Base-by-base conservation (phyloP, 1,140 invertebrate genomes). In the Sweltsa coloradensis region DNA sequence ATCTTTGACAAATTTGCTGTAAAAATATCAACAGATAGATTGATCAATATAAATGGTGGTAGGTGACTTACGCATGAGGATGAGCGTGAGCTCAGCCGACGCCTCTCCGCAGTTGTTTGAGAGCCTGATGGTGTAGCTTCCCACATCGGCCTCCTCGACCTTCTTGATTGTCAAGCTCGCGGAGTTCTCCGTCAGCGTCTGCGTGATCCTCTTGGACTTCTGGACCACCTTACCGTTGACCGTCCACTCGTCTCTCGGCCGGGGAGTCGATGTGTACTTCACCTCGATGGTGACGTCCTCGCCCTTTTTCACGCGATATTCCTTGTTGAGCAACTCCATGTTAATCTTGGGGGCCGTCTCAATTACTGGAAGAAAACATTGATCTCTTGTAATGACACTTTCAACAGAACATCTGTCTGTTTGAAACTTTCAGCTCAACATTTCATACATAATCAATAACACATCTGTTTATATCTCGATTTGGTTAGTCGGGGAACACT, bases 131-230 rank as follows among this genome's bases (percentile, higher is more conserved):
- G 72, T 81, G 54, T 89, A 88, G 46, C 72, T 70, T 29, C 83
- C 85, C 50, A 76, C 72, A 62, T 91, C 85, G 54, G 70, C 64
- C 48, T 81, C 73, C 56, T 82, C 74, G 4, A 81, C 71, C 61
- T 84, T 83, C 52, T 76, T 81, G 31, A 89, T 82, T 1, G 77
- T 85, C 19, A 89, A 61, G 14, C 69, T 71, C 6, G 83, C 85
- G 18, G 67, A 75, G 56, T 77, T 75, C 45, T 85, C 79, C 47
- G 76, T 72, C 13, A 83, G 70, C 0, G 65, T 69, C 21, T 74
- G 67, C 45, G 68, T 66, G 7, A 61, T 49, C 50, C 73, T 71
- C 55, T 81, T 78, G 14, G 70, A 72, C 61, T 75, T 79, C 52
- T 69, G 71, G 27, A 89, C 63, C 26, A 80, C 65, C 51, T 71